Evolutionary conservation across 2,888 invertebrate species (phyloP).

Genomic region (Ceraclea dissimilis): DNA sequence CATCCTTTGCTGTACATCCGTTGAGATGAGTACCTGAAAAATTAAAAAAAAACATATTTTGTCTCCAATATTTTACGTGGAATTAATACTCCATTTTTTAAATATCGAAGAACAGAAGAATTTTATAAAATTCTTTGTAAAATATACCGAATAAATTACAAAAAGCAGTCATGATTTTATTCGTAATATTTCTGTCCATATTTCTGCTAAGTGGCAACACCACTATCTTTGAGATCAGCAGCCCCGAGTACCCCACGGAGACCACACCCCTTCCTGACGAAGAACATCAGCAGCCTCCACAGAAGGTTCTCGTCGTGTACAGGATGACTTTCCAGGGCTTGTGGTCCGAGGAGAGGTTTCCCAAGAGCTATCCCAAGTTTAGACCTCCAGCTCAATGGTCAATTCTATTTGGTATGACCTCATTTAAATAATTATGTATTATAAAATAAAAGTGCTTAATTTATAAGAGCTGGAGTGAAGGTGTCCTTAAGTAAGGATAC

Average conservation of each 20-base stretch:
- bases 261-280: not conserved
- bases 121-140: too few species aligned
- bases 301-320: slow-evolving; percentile 56
- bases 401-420: slow-evolving; percentile 74
- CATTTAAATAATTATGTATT: not conserved
- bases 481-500: too few species aligned
- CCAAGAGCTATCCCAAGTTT: slow-evolving; percentile 85
- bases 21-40: too few species aligned
- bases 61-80: too few species aligned
- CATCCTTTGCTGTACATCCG: too few species aligned
- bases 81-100: too few species aligned
- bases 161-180: not conserved
- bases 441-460: too few species aligned
- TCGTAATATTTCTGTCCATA: not conserved
- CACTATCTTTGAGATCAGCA: not conserved
- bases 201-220: not conserved
- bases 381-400: slow-evolving; percentile 91
- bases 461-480: too few species aligned
- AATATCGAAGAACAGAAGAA: too few species aligned
- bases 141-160: too few species aligned
- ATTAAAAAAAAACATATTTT: too few species aligned
- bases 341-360: slow-evolving; percentile 83
- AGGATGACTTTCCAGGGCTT: slow-evolving; percentile 78
- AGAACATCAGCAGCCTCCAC: too few species aligned
- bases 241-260: not conserved